A percentile compares a stretch with the other conserved stretches of the same genome.
These are phyloP conservation scores for Bothrops jararaca DNA, from an alignment of 2,113 vertebrate genomes.

Conservation along the genomic window DNA sequence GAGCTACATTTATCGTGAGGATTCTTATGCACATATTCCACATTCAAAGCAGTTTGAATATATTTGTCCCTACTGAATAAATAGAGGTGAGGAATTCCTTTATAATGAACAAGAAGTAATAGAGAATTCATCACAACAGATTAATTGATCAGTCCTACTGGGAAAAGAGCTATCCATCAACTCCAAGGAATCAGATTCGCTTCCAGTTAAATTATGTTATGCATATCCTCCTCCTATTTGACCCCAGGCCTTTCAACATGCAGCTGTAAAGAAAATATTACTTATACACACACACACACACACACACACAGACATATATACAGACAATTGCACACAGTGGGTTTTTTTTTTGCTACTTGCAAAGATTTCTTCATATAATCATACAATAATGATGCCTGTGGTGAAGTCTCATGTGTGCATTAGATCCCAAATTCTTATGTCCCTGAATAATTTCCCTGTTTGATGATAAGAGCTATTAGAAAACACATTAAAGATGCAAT, in stretches of 20 bases:
- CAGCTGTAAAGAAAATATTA: not conserved
- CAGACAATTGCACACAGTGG: not conserved
- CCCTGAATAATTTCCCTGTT: not conserved
- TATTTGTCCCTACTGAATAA: slow-evolving; percentile 63
- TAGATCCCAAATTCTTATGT: not conserved
- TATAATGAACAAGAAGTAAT: slow-evolving; percentile 69
- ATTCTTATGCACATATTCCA: slow-evolving; percentile 36
- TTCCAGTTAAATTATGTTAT: slow-evolving; percentile 44
- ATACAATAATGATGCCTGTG: not conserved
- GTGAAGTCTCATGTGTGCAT: not conserved
- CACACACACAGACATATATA: no score
- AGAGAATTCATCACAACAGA: slow-evolving; percentile 68
- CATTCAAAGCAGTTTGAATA: slow-evolving; percentile 44
- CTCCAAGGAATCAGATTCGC: slow-evolving; percentile 46
- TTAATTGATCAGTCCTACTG: slow-evolving; percentile 64
- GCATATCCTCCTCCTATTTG: not conserved
- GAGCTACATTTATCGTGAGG: slow-evolving; percentile 32
- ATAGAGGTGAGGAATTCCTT: slow-evolving; percentile 61
- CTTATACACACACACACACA: not conserved
- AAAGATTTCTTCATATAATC: not conserved
- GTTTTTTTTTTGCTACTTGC: not conserved
- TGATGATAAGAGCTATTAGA: not conserved
- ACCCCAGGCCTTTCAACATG: not conserved
- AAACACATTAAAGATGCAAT: not conserved
- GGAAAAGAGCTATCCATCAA: slow-evolving; percentile 55